Conservation (phyloP, 2,797 vertebrate genomes). For the Centroberyx gerrardi region DNA sequence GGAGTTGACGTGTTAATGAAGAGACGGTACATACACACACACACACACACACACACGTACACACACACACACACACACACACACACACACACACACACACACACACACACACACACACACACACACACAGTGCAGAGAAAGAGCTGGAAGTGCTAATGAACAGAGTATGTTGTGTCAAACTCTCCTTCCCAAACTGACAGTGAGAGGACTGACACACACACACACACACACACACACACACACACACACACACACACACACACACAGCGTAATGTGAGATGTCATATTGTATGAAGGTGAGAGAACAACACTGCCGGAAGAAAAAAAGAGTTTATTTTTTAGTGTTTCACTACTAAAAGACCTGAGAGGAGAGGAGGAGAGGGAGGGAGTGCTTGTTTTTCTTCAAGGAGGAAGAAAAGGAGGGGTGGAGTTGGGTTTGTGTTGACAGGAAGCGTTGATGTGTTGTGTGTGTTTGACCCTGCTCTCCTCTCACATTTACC, state of each 20-base stretch:
- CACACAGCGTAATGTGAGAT: conserved; percentile 14
- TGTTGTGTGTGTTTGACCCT: conserved; percentile 4
- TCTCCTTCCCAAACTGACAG: conserved; percentile 50
- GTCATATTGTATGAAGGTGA: conserved; percentile 35
- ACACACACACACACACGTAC: conserved; percentile 21
- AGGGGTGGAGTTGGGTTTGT: neutral
- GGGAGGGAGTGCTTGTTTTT: neutral
- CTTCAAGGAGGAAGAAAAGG: neutral
- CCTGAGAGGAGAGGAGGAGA: conserved; percentile 1
- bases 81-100: conserved; percentile 22
- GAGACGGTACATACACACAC: conserved; percentile 31
- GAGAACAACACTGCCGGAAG: conserved; percentile 1
- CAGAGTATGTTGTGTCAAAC: conserved; percentile 45
- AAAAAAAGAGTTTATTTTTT: neutral
- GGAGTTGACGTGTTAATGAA: conserved; percentile 77
- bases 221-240: conserved; percentile 30
- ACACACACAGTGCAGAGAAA: conserved; percentile 7
- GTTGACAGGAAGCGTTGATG: conserved; percentile 15
- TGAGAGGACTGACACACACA: conserved; percentile 18
- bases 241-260: neutral
- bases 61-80: neutral
- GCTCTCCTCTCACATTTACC: neutral
- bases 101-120: conserved; percentile 6
- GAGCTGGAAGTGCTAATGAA: conserved; percentile 48
- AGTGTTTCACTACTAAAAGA: neutral